Evolutionary conservation across 2,888 invertebrate species (phyloP).

Genomic region (Quadriops clusia): DNA sequence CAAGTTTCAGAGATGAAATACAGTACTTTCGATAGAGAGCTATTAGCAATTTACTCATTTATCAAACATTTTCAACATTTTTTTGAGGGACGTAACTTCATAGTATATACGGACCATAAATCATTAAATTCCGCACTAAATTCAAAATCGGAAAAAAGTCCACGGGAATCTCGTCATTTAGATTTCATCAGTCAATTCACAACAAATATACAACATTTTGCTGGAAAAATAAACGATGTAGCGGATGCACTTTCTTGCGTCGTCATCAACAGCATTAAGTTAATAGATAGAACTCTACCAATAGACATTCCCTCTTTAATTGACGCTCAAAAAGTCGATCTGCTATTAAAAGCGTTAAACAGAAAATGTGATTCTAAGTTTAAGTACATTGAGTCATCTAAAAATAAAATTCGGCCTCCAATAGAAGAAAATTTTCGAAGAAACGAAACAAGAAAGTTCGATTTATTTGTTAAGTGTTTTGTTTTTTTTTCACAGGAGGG

Average conservation of each 20-base stretch:
- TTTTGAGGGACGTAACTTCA: constrained; percentile 12
- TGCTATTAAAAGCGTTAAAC: not conserved
- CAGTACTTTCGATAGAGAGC: constrained; percentile 11
- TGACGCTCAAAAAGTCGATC: constrained; percentile 3
- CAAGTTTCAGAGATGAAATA: constrained; percentile 23
- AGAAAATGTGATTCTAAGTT: no score
- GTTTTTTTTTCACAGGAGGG: no score
- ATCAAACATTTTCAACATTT: constrained; percentile 12
- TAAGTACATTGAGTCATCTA: not conserved
- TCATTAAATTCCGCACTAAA: constrained; percentile 10
- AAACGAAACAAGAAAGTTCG: no score
- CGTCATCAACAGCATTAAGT: not conserved
- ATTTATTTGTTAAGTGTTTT: no score
- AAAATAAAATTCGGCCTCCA: no score
- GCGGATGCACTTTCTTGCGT: constrained; percentile 9
- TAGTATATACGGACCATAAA: constrained; percentile 13
- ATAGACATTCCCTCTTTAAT: no score
- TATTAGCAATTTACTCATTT: constrained; percentile 12
- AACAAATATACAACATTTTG: constrained; percentile 10
- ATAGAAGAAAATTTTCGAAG: no score
- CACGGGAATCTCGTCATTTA: constrained; percentile 12
- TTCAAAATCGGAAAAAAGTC: constrained; percentile 9
- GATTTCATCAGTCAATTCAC: constrained; percentile 15
- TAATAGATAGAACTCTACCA: no score
- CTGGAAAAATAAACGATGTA: constrained; percentile 12